These are phyloP conservation scores for Halictus rubicundus DNA, from an alignment of 1,140 invertebrate genomes.

Conservation along the genomic window DNA sequence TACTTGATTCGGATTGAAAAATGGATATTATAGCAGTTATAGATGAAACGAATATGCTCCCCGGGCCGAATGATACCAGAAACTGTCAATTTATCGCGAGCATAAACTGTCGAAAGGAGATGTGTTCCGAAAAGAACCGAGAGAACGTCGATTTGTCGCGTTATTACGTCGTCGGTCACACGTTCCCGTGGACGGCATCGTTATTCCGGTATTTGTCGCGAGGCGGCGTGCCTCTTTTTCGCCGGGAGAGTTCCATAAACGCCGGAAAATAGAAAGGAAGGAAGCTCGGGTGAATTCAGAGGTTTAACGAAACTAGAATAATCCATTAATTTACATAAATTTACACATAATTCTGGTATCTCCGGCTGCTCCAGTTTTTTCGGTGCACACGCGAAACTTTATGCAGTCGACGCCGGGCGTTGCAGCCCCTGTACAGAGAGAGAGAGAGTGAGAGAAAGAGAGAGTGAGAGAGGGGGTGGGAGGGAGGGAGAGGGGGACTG, in stretches of 20 bases:
- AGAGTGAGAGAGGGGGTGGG: too few species aligned
- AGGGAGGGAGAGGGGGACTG: neutral
- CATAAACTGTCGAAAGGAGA: too few species aligned
- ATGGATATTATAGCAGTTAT: too few species aligned
- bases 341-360: slow-evolving; percentile 45
- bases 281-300: slow-evolving; percentile 24
- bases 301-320: slow-evolving; percentile 52
- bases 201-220: slow-evolving; percentile 21
- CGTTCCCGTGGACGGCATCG: neutral
- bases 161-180: neutral
- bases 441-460: too few species aligned
- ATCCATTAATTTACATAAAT: slow-evolving; percentile 50
- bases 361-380: neutral
- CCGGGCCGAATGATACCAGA: too few species aligned
- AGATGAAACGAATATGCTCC: too few species aligned
- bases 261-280: slow-evolving; percentile 42
- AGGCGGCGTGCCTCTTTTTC: slow-evolving; percentile 11
- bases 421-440: neutral
- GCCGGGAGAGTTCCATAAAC: slow-evolving; percentile 16
- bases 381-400: slow-evolving; percentile 28
- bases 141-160: neutral
- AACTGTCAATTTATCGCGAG: too few species aligned
- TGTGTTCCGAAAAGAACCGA: neutral
- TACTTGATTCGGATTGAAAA: too few species aligned
- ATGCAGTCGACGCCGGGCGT: slow-evolving; percentile 4